phyloP scores from a whole-genome alignment of 2,113 vertebrate species.

The Ondatra zibethicus region DNA sequence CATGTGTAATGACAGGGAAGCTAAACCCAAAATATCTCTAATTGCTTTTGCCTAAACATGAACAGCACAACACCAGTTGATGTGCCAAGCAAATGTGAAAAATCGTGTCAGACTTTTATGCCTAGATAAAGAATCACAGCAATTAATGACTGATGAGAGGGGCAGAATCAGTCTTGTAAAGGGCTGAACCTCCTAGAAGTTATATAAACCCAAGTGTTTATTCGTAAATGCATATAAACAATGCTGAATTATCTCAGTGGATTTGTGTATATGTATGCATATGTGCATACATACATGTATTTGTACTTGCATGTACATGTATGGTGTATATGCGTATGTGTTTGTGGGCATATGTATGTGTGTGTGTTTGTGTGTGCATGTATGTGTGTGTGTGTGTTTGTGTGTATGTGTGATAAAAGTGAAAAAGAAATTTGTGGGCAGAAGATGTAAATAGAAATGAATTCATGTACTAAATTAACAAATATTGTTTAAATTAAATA shows the following conservation, averaged over 20 bases:
- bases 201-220: not conserved
- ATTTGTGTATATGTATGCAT: not conserved
- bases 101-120: not conserved
- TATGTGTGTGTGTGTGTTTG: not conserved
- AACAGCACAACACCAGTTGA: not conserved
- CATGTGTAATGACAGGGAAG: not conserved
- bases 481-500: not conserved
- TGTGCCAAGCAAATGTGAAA: not conserved
- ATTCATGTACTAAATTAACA: not conserved
- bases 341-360: not conserved
- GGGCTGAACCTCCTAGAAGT: not conserved
- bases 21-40: not conserved
- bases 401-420: not conserved
- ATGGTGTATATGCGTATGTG: not conserved
- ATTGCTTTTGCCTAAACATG: not conserved
- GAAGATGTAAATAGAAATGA: not conserved
- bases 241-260: not conserved
- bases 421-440: not conserved
- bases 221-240: not conserved
- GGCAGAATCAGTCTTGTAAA: not conserved
- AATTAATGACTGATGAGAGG: not conserved
- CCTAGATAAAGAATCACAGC: not conserved
- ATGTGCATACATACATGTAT: not conserved
- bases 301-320: not conserved
- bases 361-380: no score